These are phyloP conservation scores for Lepilemur septentrionalis DNA, from an alignment of 2,797 vertebrate genomes.

Conservation along the genomic window DNA sequence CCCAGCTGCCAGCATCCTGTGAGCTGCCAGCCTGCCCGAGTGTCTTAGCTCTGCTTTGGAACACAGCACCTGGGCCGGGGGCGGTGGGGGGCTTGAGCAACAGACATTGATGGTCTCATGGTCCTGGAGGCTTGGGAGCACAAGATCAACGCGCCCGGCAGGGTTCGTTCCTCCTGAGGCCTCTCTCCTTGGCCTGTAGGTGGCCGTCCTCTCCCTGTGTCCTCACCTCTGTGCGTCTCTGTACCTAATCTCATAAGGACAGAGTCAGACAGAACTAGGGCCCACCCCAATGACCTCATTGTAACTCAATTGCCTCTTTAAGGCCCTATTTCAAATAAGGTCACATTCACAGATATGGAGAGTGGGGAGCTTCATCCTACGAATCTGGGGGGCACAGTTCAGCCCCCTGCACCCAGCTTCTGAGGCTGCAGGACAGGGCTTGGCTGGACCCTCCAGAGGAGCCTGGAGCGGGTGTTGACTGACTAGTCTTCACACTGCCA, in stretches of 20 bases:
- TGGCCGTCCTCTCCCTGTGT: too few relatives aligned
- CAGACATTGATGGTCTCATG: accelerated
- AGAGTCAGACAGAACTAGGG: background rate
- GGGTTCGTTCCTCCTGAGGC: background rate
- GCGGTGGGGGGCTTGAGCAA: background rate
- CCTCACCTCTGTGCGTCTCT: background rate
- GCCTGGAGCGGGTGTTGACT: accelerated
- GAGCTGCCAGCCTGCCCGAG: background rate
- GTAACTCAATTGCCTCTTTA: background rate
- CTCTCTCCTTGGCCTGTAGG: background rate
- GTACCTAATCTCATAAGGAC: background rate
- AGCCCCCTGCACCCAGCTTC: background rate
- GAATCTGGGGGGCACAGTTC: background rate
- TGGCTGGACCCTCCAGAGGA: background rate
- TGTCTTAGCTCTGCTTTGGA: accelerated
- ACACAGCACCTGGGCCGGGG: accelerated
- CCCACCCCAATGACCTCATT: background rate
- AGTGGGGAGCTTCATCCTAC: accelerated
- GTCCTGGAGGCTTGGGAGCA: background rate
- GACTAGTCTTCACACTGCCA: background rate
- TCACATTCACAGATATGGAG: background rate
- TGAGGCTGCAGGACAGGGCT: accelerated
- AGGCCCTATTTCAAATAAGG: background rate
- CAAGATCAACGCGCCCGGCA: background rate
- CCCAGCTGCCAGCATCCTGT: slow-evolving; percentile 71